Conservation (phyloP, 1,140 invertebrate species). For the Centruroides vittatus region DNA sequence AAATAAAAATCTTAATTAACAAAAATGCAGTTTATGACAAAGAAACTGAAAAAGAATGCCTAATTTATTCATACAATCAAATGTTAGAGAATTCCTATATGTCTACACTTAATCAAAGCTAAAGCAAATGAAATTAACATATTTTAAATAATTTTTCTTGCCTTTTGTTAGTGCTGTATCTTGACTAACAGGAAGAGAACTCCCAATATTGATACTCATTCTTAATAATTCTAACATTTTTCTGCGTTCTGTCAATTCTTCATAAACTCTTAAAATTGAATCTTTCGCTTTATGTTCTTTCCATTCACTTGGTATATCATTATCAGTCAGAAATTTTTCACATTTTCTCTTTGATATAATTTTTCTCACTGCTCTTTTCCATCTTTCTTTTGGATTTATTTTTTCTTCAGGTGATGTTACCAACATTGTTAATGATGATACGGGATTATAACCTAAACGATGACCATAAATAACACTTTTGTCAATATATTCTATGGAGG, state of each 20-base stretch:
- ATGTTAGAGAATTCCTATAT: too few species aligned
- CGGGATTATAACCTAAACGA: conserved; percentile 1
- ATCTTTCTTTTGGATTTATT: conserved; percentile 5
- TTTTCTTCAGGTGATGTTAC: not conserved
- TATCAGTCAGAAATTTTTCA: not conserved
- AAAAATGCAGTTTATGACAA: too few species aligned
- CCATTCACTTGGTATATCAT: conserved; percentile 1
- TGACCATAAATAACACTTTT: conserved; percentile 5
- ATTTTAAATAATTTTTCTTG: not conserved
- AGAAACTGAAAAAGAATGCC: too few species aligned
- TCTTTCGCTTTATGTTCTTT: conserved; percentile 6
- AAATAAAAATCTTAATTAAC: too few species aligned
- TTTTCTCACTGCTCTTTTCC: conserved; percentile 6
- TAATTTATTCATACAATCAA: too few species aligned
- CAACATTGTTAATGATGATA: not conserved
- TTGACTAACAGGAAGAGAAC: conserved; percentile 3
- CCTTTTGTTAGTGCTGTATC: conserved; percentile 7
- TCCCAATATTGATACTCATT: conserved; percentile 10
- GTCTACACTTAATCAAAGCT: too few species aligned
- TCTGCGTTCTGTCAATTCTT: conserved; percentile 10
- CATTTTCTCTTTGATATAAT: not conserved
- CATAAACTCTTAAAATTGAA: conserved; percentile 10
- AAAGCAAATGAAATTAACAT: too few species aligned
- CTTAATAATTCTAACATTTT: conserved; percentile 10
- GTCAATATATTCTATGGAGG: not conserved